These are phyloP conservation scores for Hiodon tergisus DNA, from an alignment of 2,113 vertebrate genomes.

Conservation along the genomic window DNA sequence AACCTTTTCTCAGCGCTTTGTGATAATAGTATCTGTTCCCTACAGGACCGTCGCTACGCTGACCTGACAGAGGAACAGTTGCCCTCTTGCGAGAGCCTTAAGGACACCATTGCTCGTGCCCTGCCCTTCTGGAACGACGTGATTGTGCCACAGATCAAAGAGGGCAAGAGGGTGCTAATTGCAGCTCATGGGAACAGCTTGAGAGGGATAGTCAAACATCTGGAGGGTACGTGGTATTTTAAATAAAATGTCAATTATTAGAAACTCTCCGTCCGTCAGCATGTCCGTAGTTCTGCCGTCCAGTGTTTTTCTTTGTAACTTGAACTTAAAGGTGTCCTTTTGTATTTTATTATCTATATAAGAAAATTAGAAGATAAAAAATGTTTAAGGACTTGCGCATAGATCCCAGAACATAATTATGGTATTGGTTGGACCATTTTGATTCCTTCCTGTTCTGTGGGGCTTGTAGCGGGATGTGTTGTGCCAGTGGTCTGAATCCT, in stretches of 20 bases:
- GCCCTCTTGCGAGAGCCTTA: conserved; percentile 76
- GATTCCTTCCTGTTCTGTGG: too few species aligned
- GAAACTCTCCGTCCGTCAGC: too few species aligned
- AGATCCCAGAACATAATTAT: too few species aligned
- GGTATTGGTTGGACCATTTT: too few species aligned
- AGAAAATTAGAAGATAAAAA: too few species aligned
- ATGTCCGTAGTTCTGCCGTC: too few species aligned
- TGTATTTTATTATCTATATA: too few species aligned
- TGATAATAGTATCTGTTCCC: neutral
- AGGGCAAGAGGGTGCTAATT: conserved; percentile 78
- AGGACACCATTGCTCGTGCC: conserved; percentile 80
- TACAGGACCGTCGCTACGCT: conserved; percentile 75
- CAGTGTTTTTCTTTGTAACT: too few species aligned
- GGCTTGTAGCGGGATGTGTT: too few species aligned
- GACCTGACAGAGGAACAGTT: conserved; percentile 79
- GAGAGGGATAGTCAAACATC: conserved; percentile 79
- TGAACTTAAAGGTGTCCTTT: too few species aligned
- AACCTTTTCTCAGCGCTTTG: neutral
- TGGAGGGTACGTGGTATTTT: conserved; percentile 61
- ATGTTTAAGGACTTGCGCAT: too few species aligned
- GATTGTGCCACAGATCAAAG: conserved; percentile 78
- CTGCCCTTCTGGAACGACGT: conserved; percentile 84
- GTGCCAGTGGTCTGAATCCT: too few species aligned
- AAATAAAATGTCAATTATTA: neutral
- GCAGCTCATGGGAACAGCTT: conserved; percentile 83